A percentile compares a stretch with the other conserved stretches of the same genome.
phyloP scores from a whole-genome alignment of 2,113 vertebrate species.

The Stegastes partitus region DNA sequence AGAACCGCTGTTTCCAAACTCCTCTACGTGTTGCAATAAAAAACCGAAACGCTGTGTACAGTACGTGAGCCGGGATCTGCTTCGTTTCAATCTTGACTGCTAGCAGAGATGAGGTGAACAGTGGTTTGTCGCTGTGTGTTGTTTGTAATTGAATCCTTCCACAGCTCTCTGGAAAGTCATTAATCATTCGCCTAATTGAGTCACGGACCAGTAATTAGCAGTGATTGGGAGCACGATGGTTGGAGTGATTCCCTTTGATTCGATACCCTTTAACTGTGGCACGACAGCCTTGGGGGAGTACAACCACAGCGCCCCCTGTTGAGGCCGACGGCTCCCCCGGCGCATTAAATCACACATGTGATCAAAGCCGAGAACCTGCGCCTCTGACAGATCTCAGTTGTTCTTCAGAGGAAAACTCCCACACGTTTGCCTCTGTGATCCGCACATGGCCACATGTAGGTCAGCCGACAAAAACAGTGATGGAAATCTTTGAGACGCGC shows the following conservation, averaged over 20 bases:
- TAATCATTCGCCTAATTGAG: constrained; percentile 78
- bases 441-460: constrained; percentile 49
- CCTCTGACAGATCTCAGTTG: constrained; percentile 74
- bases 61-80: constrained; percentile 37
- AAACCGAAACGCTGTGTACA: constrained; percentile 31
- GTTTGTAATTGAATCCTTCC: constrained; percentile 77
- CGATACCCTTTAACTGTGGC: constrained; percentile 36
- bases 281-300: constrained; percentile 17
- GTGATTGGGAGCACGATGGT: constrained; percentile 71
- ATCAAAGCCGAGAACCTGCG: constrained; percentile 69
- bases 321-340: constrained; percentile 46
- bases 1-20: constrained; percentile 24
- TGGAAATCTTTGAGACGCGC: neutral
- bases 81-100: constrained; percentile 39
- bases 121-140: constrained; percentile 53
- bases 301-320: constrained; percentile 69
- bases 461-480: constrained; percentile 32
- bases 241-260: constrained; percentile 72
- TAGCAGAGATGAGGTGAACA: constrained; percentile 44
- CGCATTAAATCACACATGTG: constrained; percentile 36
- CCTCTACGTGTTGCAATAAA: constrained; percentile 41
- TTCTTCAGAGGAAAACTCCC: constrained; percentile 55
- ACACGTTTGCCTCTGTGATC: constrained; percentile 47
- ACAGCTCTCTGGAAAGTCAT: constrained; percentile 72
- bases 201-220: constrained; percentile 76